These are phyloP conservation scores for Triplophysa tibetana DNA, from an alignment of 2,113 vertebrate genomes.

Conservation along the genomic window DNA sequence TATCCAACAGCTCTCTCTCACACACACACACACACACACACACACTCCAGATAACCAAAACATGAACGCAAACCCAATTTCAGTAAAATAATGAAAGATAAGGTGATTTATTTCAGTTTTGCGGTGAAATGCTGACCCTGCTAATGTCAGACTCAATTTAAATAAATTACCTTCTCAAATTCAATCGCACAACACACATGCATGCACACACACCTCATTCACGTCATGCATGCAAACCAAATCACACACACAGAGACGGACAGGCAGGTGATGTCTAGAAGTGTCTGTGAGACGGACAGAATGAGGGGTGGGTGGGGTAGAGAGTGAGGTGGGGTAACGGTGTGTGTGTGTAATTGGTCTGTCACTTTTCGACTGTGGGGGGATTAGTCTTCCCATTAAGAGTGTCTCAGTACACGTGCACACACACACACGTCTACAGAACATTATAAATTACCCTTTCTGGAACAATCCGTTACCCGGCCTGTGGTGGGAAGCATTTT, in stretches of 20 bases:
- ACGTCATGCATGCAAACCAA: neutral
- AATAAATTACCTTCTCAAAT: slow-evolving; percentile 21
- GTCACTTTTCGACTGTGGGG: slow-evolving; percentile 42
- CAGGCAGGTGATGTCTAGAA: slow-evolving; percentile 17
- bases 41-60: neutral
- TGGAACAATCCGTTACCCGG: slow-evolving; percentile 49
- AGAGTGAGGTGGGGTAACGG: slow-evolving; percentile 6
- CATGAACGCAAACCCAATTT: slow-evolving; percentile 6
- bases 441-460: slow-evolving; percentile 49
- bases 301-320: neutral
- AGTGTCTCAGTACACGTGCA: slow-evolving; percentile 40
- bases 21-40: neutral
- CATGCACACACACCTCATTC: neutral
- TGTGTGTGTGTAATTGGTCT: slow-evolving; percentile 51
- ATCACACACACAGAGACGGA: slow-evolving; percentile 12
- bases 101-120: neutral
- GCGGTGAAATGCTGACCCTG: slow-evolving; percentile 17
- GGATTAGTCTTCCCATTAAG: slow-evolving; percentile 55
- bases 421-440: slow-evolving; percentile 19
- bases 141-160: slow-evolving; percentile 26
- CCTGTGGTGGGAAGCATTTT: slow-evolving; percentile 16
- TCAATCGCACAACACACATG: neutral
- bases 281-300: slow-evolving; percentile 1
- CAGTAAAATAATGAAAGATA: slow-evolving; percentile 36
- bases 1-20: neutral